Evolutionary conservation across 2,888 invertebrate species (phyloP).

Genomic region (Oligia fasciuncula): DNA sequence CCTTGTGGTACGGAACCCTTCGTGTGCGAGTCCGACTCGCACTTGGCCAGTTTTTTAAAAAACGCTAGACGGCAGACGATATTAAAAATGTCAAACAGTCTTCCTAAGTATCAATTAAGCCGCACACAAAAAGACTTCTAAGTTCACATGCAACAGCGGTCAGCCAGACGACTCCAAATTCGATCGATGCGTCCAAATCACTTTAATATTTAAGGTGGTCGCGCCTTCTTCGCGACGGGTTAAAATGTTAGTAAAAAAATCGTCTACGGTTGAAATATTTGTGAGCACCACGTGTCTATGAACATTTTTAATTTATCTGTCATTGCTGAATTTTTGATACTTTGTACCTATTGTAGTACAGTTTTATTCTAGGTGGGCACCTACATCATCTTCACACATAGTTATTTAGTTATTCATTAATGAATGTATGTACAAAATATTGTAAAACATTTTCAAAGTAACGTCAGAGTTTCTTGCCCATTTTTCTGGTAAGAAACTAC

Average conservation of each 20-base stretch:
- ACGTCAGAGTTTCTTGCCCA: not conserved
- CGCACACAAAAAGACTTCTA: conserved; percentile 31
- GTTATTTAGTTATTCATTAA: not conserved
- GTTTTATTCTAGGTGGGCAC: not conserved
- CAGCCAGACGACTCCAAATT: conserved; percentile 46
- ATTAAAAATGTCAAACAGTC: not conserved
- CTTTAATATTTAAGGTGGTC: conserved; percentile 47
- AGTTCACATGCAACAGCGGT: conserved; percentile 33
- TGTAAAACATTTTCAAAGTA: not conserved
- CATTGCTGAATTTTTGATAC: not conserved
- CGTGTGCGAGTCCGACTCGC: too few relatives aligned
- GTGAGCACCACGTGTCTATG: not conserved
- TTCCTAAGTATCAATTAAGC: conserved; percentile 37
- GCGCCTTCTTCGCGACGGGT: conserved; percentile 28
- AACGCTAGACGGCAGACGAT: not conserved
- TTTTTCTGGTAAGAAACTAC: not conserved
- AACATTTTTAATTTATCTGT: not conserved
- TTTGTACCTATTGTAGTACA: not conserved
- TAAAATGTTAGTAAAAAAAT: not conserved
- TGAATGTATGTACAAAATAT: not conserved
- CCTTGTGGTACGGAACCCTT: too few relatives aligned
- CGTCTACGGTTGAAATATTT: not conserved
- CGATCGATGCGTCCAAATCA: conserved; percentile 57
- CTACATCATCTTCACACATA: not conserved
- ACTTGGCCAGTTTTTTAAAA: too few relatives aligned